Conservation (phyloP, 2,113 vertebrate species). For the Nettapus auritus region DNA sequence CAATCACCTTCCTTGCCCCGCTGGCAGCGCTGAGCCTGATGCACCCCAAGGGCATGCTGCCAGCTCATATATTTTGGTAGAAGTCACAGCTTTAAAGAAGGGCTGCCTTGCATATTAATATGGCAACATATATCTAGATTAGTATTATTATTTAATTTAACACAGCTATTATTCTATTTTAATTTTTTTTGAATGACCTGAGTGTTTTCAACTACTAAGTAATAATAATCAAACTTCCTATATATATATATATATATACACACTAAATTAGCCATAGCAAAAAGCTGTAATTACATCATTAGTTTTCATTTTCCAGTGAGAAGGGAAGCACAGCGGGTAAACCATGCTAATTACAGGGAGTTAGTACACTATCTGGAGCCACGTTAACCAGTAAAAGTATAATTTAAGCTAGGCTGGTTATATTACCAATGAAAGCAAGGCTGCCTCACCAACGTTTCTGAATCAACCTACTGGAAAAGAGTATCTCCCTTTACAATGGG, state of each 20-base stretch:
- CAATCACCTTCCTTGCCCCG: no score
- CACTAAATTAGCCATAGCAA: background rate
- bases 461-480: background rate
- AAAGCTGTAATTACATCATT: rapidly evolving
- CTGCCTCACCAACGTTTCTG: background rate
- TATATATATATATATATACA: no score
- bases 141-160: background rate
- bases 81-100: background rate
- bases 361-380: background rate
- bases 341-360: background rate
- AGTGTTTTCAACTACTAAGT: background rate
- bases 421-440: background rate
- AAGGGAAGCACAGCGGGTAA: background rate
- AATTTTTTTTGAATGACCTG: background rate
- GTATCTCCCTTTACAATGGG: background rate
- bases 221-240: background rate
- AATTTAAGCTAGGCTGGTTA: background rate
- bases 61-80: background rate
- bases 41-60: no score
- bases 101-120: background rate
- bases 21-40: no score
- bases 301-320: background rate
- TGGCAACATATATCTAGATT: background rate
- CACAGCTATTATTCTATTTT: background rate
- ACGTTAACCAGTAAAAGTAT: background rate